Evolutionary conservation across 2,797 vertebrate species (phyloP), one percentile per base, ranked within the genome.

Genomic region (Cynodonichthys magdalenae): DNA sequence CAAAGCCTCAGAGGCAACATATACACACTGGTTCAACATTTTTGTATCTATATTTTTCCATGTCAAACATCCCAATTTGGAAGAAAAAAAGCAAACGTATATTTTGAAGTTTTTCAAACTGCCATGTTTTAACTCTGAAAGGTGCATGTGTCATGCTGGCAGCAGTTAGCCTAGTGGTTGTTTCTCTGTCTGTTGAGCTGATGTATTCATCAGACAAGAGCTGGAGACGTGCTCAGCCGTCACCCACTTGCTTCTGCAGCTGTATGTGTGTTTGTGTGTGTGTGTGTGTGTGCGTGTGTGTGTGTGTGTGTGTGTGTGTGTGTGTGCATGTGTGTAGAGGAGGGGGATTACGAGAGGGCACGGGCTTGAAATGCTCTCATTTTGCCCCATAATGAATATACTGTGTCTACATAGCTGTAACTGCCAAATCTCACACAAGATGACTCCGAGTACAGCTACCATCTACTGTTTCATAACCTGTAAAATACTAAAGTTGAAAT

Each of bases 391-490:
- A 79, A 87, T 81, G 79, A 89, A 77, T 90, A 92, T 93, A 92
- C 89, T 92, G 92, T 93, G 89, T 93, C 88, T 82, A 90, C 86
- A 88, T 90, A 94, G 92, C 90, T 94, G 92, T 93, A 92, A 94
- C 93, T 94, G 93, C 93, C 93, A 93, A 92, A 93, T 90, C 85
- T 92, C 80, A 81, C 47, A 70, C 86, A 82, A 77, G 84, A 90
- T 89, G 85, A 89, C 86, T 79, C 89, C 83, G 91, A 92, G 76
- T 87, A 87, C 92, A 92, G 91, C 90, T 91, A 90, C 77, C 87
- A 91, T 86, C 89, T 93, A 93, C 89, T 93, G 90, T 93, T 93
- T 90, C 90, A 92, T 92, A 91, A 91, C 90, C 92, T 94, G 91
- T 93, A 93, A 90, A 92, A 92, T 89, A 93, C 91, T 89, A 84